Base-by-base conservation (phyloP, 1,140 invertebrate species). In the Cheumatopsyche charites region DNA sequence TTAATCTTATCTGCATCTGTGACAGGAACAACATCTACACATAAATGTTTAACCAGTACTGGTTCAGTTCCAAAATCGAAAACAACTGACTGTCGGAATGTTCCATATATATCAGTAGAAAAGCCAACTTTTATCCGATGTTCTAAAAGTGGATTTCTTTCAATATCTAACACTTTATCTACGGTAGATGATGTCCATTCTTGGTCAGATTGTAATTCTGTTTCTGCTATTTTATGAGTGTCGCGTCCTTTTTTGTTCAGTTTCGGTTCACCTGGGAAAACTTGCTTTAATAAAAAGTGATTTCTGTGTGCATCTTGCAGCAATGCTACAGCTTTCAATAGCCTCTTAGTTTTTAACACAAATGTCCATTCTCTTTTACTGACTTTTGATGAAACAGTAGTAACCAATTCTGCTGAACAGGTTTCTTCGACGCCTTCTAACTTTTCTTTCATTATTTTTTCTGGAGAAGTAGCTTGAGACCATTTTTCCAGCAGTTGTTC, bases 41-140 rank as follows among this genome's bases (percentile, higher is more conserved):
- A 92, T 12, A 95, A 78, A 77, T 91, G 89, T 76, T 89, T 86
- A 7, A 90, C 85, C 0, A 94, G 78, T 36, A 92, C 87, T 0
- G 92, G 91, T 62, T 91, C 88, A 43, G 79, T 80, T 0, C 90
- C 90, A 80, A 94, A 91, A 79, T 92, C 92, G 81, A 95, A 93
- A 0, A 93, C 87, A 4, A 95, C 81, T 0, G 90, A 88, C 79
- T 95, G 93, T 0, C 90, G 85, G 78, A 94, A 95, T 1, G 92
- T 94, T 23, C 93, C 93, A 79, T 91, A 94, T 68, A 91, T 89
- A 65, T 89, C 86, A 0, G 92, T 90, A 42, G 85, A 84, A 79
- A 94, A 95, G 26, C 82, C 82, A 26, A 95, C 85, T 75, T 87
- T 89, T 0, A 94, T 83, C 70, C 85, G 84, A 78, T 92, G 88